Percentiles rank a stretch among this genome's conserved stretches.
phyloP scores from a whole-genome alignment of 2,888 invertebrate genomes.

The Caenorhabditis afra region DNA sequence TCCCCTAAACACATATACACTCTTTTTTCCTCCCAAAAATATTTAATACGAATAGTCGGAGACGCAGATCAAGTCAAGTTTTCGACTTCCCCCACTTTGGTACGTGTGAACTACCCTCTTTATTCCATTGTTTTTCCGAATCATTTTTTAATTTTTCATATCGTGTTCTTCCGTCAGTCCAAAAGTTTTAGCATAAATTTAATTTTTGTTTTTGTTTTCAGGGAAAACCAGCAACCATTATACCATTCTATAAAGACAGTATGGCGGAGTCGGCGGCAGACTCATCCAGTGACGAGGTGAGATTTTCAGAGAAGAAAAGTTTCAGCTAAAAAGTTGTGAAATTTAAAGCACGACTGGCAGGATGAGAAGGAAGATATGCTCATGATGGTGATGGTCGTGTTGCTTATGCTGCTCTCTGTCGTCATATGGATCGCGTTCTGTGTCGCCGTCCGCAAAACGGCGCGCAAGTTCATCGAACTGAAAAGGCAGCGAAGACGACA shows the following conservation, averaged over 20 bases:
- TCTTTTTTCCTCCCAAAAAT: slow-evolving; percentile 1
- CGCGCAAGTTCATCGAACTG: slow-evolving; percentile 67
- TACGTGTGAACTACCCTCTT: slow-evolving; percentile 5
- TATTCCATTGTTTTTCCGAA: not conserved
- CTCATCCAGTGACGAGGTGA: slow-evolving; percentile 55
- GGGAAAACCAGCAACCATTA: slow-evolving; percentile 59
- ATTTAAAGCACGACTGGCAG: slow-evolving; percentile 54
- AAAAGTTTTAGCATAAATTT: not conserved
- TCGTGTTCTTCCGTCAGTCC: too few species aligned
- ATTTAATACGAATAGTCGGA: not conserved
- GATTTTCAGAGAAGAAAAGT: not conserved
- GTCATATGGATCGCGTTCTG: slow-evolving; percentile 76
- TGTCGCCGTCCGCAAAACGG: slow-evolving; percentile 70
- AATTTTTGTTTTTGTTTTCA: slow-evolving; percentile 19
- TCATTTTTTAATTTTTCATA: too few species aligned
- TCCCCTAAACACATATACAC: not conserved
- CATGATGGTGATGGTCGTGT: slow-evolving; percentile 66
- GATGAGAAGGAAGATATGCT: slow-evolving; percentile 63
- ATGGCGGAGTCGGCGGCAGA: slow-evolving; percentile 55
- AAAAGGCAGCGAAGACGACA: slow-evolving; percentile 71
- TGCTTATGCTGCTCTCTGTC: slow-evolving; percentile 71
- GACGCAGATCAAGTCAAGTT: slow-evolving; percentile 2
- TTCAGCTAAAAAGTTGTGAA: too few species aligned
- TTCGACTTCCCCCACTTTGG: slow-evolving; percentile 10
- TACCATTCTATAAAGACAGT: slow-evolving; percentile 59